Percentiles rank a stretch among this genome's conserved stretches.
Evolutionary conservation across 1,140 invertebrate genomes (phyloP).

Genomic region (Papilio dardanus): DNA sequence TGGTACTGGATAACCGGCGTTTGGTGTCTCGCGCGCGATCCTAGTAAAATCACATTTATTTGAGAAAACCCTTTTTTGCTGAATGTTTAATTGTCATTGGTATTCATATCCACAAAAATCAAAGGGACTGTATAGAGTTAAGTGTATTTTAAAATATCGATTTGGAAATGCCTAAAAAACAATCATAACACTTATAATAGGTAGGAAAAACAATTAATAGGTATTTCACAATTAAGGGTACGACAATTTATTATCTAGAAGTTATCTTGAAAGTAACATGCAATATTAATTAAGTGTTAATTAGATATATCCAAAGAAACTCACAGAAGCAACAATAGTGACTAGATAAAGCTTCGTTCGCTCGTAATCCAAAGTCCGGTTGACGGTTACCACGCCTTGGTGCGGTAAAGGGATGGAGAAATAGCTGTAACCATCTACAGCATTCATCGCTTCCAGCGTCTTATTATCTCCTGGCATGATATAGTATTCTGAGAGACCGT

Average conservation of each 20-base stretch:
- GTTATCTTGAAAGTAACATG: not conserved
- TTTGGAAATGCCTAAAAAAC: too few relatives aligned
- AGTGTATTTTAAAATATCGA: not conserved
- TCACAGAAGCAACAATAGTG: slow-evolving; percentile 94
- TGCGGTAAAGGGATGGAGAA: slow-evolving; percentile 94
- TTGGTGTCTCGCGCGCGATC: slow-evolving; percentile 90
- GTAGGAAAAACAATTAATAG: too few relatives aligned
- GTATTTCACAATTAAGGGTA: too few relatives aligned
- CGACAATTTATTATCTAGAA: not conserved
- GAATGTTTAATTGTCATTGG: not conserved
- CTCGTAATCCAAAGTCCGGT: slow-evolving; percentile 94
- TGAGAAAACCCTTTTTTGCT: not conserved
- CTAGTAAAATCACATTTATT: slow-evolving; percentile 77
- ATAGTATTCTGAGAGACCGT: slow-evolving; percentile 92
- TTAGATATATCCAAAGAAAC: slow-evolving; percentile 66
- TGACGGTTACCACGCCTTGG: slow-evolving; percentile 95
- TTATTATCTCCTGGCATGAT: slow-evolving; percentile 85
- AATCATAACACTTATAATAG: too few relatives aligned
- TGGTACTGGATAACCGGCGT: slow-evolving; percentile 90
- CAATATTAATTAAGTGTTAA: too few relatives aligned
- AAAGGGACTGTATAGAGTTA: not conserved
- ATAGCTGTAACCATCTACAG: slow-evolving; percentile 90
- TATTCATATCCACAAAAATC: not conserved
- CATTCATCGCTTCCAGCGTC: slow-evolving; percentile 73
- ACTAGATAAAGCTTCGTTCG: slow-evolving; percentile 94